Base-by-base conservation (phyloP, 1,140 invertebrate species). In the Drosophila varians region DNA sequence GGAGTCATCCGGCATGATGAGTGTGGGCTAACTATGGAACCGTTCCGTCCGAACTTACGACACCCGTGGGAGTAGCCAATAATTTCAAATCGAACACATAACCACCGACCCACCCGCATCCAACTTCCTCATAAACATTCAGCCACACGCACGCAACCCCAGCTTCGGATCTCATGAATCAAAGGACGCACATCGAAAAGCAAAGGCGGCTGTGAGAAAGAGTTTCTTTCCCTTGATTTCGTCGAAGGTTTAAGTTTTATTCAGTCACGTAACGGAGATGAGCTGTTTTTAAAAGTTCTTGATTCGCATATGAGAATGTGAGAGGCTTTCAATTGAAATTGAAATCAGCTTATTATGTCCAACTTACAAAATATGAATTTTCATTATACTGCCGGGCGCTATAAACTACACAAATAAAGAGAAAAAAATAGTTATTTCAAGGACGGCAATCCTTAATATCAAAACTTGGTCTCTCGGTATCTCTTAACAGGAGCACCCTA, bases 51-150 rank as follows among this genome's bases (percentile, higher is more conserved):
- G 49, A 74, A 80, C 48, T 80, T 89, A 89, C 79, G 84, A 89
- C 84, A 89, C 84, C 84, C 84, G 66, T 89, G 84, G 84, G 84
- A 89, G 79, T 86, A 89, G 79, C 77, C 79, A 89, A 89, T 89
- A 89, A 89, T 84, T 79, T 83, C 84, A 89, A 74, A 79, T 86
- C 74, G 74, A 74, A 89, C 79, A 74, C 65, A 53, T 40, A 38
- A 53, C 66, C 42, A 66, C 34, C 36, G 34, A 43, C n/a, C 19
- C 47, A 40, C 38, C 28, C 58, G 36, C 58, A 43, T 38, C 7
- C 14, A 7, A 40, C 55, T 18, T 25, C 7, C 47, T 48, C 56
- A 71, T 51, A 71, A 71, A 70, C 68, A 57, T 51, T 69, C 70
- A 43, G 31, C 54, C 23, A 28, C 54, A 51, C 38, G 46, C 53